Percentiles rank a stretch among this genome's conserved stretches.
phyloP scores from a whole-genome alignment of 2,888 invertebrate species.

The Branchellion lobata region DNA sequence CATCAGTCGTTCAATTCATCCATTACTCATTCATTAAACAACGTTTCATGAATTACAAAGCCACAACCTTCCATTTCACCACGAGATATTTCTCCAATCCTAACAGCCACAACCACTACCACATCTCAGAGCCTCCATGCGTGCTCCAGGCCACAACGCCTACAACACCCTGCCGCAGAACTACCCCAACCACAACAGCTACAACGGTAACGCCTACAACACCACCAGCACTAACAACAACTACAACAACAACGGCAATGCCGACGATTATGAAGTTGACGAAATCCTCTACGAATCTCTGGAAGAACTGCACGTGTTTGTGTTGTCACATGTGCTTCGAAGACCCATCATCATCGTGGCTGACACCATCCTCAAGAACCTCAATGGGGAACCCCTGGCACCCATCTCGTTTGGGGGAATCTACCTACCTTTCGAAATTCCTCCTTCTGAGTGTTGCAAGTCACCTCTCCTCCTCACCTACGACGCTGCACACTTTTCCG shows the following conservation, averaged over 20 bases:
- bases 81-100: not conserved
- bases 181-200: too few species aligned
- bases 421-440: slow-evolving; percentile 77
- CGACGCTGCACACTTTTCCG: slow-evolving; percentile 85
- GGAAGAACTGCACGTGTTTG: slow-evolving; percentile 81
- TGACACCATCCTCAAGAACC: slow-evolving; percentile 76
- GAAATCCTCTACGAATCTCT: slow-evolving; percentile 70
- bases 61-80: too few species aligned
- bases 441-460: slow-evolving; percentile 69
- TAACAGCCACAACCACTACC: not conserved
- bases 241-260: slow-evolving; percentile 19
- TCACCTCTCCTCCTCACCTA: slow-evolving; percentile 73
- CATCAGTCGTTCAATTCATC: too few species aligned
- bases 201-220: too few species aligned
- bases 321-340: slow-evolving; percentile 77
- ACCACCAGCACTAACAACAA: slow-evolving; percentile 53
- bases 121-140: too few species aligned
- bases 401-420: slow-evolving; percentile 82
- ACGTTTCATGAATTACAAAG: too few species aligned
- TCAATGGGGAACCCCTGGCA: slow-evolving; percentile 79
- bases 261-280: slow-evolving; percentile 39
- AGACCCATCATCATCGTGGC: slow-evolving; percentile 81
- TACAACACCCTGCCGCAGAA: too few species aligned
- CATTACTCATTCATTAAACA: too few species aligned
- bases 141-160: too few species aligned